phyloP scores from a whole-genome alignment of 1,140 invertebrate genomes.

The Campodea augens region DNA sequence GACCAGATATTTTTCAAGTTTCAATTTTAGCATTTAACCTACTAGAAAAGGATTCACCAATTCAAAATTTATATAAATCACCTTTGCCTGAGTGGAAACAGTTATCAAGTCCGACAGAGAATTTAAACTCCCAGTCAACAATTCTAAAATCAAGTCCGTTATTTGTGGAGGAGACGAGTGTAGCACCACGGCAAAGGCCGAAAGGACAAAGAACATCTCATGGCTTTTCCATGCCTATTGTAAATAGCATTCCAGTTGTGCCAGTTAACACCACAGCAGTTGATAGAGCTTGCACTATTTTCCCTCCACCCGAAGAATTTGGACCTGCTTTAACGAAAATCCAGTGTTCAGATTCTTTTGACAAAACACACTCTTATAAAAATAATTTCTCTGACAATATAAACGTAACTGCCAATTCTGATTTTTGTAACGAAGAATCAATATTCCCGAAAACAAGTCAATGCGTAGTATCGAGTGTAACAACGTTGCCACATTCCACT shows the following conservation, averaged over 20 bases:
- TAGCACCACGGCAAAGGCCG: slow-evolving; percentile 64
- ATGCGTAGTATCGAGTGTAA: slow-evolving; percentile 14
- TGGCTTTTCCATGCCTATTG: too few species aligned
- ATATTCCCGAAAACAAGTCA: slow-evolving; percentile 12
- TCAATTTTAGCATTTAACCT: slow-evolving; percentile 56
- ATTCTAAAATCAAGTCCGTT: too few species aligned
- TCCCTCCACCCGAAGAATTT: too few species aligned
- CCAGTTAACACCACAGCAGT: too few species aligned
- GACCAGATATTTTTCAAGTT: slow-evolving; percentile 82
- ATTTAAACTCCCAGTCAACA: slow-evolving; percentile 32
- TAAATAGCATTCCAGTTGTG: too few species aligned
- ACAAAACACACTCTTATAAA: too few species aligned
- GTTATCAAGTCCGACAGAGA: slow-evolving; percentile 44
- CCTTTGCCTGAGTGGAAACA: slow-evolving; percentile 39
- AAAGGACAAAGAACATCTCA: too few species aligned
- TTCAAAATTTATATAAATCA: slow-evolving; percentile 60
- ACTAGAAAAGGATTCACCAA: slow-evolving; percentile 49
- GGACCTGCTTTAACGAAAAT: too few species aligned
- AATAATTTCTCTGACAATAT: too few species aligned
- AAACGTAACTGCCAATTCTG: too few species aligned
- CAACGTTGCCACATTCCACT: slow-evolving; percentile 14
- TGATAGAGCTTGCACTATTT: too few species aligned
- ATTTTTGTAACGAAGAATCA: background rate
- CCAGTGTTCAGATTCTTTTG: too few species aligned
- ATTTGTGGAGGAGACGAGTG: slow-evolving; percentile 61